Base-by-base conservation (phyloP, 2,797 vertebrate species). In the Ispidina lecontei region DNA sequence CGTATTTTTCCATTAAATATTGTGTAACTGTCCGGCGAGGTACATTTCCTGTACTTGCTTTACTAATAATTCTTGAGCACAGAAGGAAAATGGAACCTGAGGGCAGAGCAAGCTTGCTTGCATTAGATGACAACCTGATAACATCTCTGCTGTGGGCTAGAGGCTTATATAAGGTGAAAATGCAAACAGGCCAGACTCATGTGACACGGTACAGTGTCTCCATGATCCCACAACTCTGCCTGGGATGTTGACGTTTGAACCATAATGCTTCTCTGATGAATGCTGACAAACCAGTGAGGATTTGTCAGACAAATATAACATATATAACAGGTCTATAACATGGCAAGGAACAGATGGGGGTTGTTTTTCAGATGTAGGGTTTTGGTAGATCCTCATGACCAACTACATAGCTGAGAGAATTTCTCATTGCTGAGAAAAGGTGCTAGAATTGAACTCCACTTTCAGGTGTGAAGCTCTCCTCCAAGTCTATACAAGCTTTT, bases 181-280 rank as follows among this genome's bases (percentile, higher is more conserved):
- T 13, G 28, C 17, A 43, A 73, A 84, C 10, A 3, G 21, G 8
- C 21, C 71, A 63, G 31, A 76, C 41, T 37, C 5, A 13, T 17
- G 4, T 10, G 29, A 54, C 0, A 0, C 6, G 17, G 14, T 41
- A 13, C 1, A 4, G 29, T 31, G 26, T 65, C 18, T 83, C 39
- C 6, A 3, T 5, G 10, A 80, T 64, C 31, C 65, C 23, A 72
- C 15, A 77, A 39, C 26, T 60, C 69, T 71, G 47, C 39, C 28
- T 47, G 25, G 35, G 52, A 22, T 9, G 2, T 23, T 49, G 39
- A 39, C 7, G 4, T 60, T 56, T 70, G 33, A 14, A 41, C 25
- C 23, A 4, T 3, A 44, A 31, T 6, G 8, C 25, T 58, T 20
- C 29, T 84, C 33, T 19, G 58, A 77, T n/a, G 26, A 85, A 70